Percentiles rank a stretch among this genome's conserved stretches.
phyloP scores from a whole-genome alignment of 2,888 invertebrate genomes.

The Maniola hyperantus region DNA sequence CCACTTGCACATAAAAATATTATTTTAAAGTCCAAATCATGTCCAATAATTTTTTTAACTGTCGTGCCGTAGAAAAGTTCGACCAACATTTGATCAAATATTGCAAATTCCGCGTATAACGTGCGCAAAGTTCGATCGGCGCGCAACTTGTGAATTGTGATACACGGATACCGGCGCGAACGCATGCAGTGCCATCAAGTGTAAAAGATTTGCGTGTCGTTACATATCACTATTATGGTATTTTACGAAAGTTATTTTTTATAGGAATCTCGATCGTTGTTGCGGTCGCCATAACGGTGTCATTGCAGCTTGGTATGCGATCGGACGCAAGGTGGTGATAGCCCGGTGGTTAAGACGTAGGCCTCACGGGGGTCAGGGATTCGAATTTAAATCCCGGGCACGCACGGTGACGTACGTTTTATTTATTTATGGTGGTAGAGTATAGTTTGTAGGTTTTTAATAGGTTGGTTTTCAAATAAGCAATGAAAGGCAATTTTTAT shows the following conservation, averaged over 20 bases:
- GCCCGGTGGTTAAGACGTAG: too few relatives aligned
- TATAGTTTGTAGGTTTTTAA: too few relatives aligned
- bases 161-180: constrained; percentile 26
- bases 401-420: too few relatives aligned
- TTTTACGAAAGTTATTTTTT: constrained; percentile 59
- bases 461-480: too few relatives aligned
- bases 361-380: too few relatives aligned
- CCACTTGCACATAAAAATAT: background rate
- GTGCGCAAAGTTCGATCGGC: constrained; percentile 47
- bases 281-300: constrained; percentile 49
- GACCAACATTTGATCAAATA: constrained; percentile 18
- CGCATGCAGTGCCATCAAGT: constrained; percentile 33
- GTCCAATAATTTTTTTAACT: background rate
- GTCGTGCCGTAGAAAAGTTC: background rate
- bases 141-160: constrained; percentile 50
- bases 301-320: constrained; percentile 23
- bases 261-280: constrained; percentile 43
- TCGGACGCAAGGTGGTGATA: too few relatives aligned
- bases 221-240: constrained; percentile 58
- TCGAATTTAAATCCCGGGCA: too few relatives aligned
- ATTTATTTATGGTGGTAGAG: too few relatives aligned
- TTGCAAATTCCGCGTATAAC: constrained; percentile 38
- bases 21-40: background rate
- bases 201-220: constrained; percentile 44
- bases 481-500: constrained; percentile 29